Evolutionary conservation across 2,113 vertebrate genomes (phyloP), one percentile per base, ranked within the genome.

Genomic region (Seriola dumerili): DNA sequence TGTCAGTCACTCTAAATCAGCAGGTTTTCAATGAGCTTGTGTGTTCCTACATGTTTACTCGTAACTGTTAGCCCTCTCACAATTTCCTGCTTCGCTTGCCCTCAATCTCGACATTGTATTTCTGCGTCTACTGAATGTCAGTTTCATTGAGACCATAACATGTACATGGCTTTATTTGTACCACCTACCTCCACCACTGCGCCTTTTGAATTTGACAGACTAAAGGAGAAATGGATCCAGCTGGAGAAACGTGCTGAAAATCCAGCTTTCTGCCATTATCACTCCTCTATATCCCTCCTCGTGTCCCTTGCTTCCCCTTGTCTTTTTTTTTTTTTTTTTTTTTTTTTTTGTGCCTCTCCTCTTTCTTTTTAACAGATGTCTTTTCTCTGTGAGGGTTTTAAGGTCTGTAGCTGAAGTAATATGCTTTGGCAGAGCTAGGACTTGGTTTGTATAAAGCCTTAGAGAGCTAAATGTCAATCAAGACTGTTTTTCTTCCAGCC

Each of bases 391-490:
- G 81, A 84, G 73, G 88, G 83, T 83, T 91, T 91, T 89, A 85
- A 87, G 85, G 83, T 93, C 89, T 89, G 85, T 91, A 92, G 85
- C 90, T 90, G 79, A 88, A 93, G 92, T 93, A 92, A 93, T 95
- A 86, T 88, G 64, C 88, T 93, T 88, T 93, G 86, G 91, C 90
- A 91, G 83, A 88, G 83, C 79, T 64, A 84, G 73, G 67, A 80
- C 90, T 85, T 76, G 52, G 85, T 90, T 94, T 89, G 88, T 89
- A 91, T 89, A 89, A 94, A 91, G 87, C 90, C 82, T 90, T 88
- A 85, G 85, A 92, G 89, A 89, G 87, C 91, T 90, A 90, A 87
- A 91, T 95, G 94, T 94, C 95, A 94, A 88, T 96, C 95, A 94
- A 78, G 85, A 61, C 84, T 92, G 90, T 94, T 93, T 94, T 91